A percentile compares a stretch with the other conserved stretches of the same genome.
Evolutionary conservation across 2,888 invertebrate genomes (phyloP).

Genomic region (Patella depressa): DNA sequence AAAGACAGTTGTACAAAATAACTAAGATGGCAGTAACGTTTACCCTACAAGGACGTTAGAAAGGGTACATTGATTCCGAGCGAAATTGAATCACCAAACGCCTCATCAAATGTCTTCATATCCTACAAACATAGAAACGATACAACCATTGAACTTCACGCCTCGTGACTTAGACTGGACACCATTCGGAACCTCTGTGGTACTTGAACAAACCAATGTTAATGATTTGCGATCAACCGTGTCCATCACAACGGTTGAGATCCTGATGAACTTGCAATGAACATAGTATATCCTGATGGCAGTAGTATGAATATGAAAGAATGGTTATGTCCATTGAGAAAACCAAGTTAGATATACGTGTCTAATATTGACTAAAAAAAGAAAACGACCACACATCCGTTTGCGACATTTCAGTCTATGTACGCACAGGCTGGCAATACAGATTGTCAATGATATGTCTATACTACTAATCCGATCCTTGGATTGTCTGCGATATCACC

Average conservation of each 20-base stretch:
- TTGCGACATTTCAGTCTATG: conserved; percentile 54
- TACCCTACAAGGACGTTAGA: conserved; percentile 40
- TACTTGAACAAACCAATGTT: conserved; percentile 50
- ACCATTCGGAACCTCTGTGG: conserved; percentile 55
- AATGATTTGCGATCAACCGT: conserved; percentile 48
- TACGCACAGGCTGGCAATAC: conserved; percentile 50
- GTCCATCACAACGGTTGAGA: conserved; percentile 42
- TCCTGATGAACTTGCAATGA: conserved; percentile 37
- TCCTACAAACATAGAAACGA: conserved; percentile 35
- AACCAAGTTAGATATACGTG: conserved; percentile 43
- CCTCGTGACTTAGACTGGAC: conserved; percentile 53
- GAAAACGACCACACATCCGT: conserved; percentile 43
- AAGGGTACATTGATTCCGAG: conserved; percentile 47
- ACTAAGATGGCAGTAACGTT: too few relatives aligned
- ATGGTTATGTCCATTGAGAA: conserved; percentile 39
- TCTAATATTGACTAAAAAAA: conserved; percentile 35
- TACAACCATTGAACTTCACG: conserved; percentile 48
- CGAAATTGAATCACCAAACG: conserved; percentile 24
- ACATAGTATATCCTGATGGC: conserved; percentile 47
- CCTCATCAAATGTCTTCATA: conserved; percentile 28
- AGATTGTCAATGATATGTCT: conserved; percentile 40
- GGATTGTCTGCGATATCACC: too few relatives aligned
- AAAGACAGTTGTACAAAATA: too few relatives aligned
- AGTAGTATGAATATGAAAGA: conserved; percentile 39
- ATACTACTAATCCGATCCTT: conserved; percentile 28